Percentiles rank a stretch among this genome's conserved stretches.
Evolutionary conservation across 2,113 vertebrate genomes (phyloP).

Genomic region (Lichenostomus cassidix): DNA sequence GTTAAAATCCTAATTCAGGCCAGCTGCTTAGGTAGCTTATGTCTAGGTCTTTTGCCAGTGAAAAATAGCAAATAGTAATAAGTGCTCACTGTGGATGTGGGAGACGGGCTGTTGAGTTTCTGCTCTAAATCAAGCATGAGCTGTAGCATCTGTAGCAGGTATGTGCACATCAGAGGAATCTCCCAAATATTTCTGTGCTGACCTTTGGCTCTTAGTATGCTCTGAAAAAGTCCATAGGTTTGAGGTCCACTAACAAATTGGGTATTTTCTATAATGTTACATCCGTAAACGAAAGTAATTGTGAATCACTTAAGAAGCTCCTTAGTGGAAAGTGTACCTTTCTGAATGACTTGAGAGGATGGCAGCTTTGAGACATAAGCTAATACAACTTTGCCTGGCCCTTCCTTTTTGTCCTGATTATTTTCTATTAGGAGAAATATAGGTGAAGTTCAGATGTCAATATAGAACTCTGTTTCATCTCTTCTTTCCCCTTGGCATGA

Average conservation of each 20-base stretch:
- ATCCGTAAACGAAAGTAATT: constrained; percentile 4
- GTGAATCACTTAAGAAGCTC: background rate
- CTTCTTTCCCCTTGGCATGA: background rate
- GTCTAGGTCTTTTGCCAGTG: background rate
- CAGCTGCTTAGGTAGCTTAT: constrained; percentile 21
- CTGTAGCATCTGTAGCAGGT: constrained; percentile 44
- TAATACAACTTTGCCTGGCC: background rate
- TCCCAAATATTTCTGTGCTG: constrained; percentile 11
- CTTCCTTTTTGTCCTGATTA: background rate
- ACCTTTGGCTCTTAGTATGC: background rate
- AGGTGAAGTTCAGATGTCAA: background rate
- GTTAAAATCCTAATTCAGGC: background rate
- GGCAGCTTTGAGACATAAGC: background rate
- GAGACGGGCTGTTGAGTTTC: background rate
- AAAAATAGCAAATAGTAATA: background rate
- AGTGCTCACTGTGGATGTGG: background rate
- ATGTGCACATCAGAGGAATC: background rate
- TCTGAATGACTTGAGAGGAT: background rate
- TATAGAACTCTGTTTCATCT: background rate
- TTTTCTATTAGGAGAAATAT: background rate
- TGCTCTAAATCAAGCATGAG: constrained; percentile 9
- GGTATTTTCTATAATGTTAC: constrained; percentile 5
- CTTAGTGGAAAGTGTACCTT: background rate
- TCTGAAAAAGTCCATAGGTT: background rate
- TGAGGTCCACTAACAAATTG: background rate